Evolutionary conservation across 2,888 invertebrate genomes (phyloP), one percentile per base, ranked within the genome.

Genomic region (Melipona bicolor): DNA sequence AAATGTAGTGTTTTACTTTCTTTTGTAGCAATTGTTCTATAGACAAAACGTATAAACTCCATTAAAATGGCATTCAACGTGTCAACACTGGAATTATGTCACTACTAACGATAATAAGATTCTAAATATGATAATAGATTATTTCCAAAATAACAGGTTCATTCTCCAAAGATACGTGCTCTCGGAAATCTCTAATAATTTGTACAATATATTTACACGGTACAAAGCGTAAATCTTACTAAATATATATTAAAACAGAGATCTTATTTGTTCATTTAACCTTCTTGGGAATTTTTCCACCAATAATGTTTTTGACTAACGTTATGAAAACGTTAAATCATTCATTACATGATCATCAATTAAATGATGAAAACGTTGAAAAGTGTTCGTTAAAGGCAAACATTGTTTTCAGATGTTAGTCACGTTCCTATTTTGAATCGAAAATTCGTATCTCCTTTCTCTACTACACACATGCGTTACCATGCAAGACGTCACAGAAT

Each of bases 361-460:
- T 36, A n/a, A 56, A 15, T 13, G 56, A 24, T 59, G 56, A 59
- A 13, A 59, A n/a, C 13, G 56, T 56, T 56, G 13, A 56, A n/a
- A 59, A 5, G 3, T 59, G n/a, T n/a, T 59, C 5, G n/a, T n/a
- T 56, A n/a, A 56, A 56, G n/a, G 15, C 15, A 56, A n/a, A n/a
- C 6, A 0, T 21, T 61, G 27, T 62, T 27, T n/a, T 21, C 6
- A 32, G 9, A 36, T 17, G 3, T n/a, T 9, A n/a, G n/a, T 75
- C 24, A 15, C 15, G n/a, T 56, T 59, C 52, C 64, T n/a, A 21
- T 17, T 50, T 43, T 21, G 19, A 65, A 27, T 69, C 79, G 81
- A 79, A 69, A 77, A 65, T 89, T 88, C 88, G 88, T 89, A 89
- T 89, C 89, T 88, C 88, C 83, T 72, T 70, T 74, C 62, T 49